Base-by-base conservation (phyloP, 1,140 invertebrate genomes). In the Drosophila rhopaloa region DNA sequence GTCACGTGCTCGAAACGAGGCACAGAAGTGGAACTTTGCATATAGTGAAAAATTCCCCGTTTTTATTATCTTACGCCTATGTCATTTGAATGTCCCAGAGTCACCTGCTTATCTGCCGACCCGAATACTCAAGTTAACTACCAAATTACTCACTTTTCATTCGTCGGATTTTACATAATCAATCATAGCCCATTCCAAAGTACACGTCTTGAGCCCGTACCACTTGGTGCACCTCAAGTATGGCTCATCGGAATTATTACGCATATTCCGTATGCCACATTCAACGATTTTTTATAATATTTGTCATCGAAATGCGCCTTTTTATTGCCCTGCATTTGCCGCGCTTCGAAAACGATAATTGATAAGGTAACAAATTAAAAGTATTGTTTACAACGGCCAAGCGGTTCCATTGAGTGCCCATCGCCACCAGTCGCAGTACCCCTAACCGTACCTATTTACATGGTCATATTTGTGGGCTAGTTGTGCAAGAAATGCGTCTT, bases 401-500 rank as follows among this genome's bases (percentile, higher is more conserved):
- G 54, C 66, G 58, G 71, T 66, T 66, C 56, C 73, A 61, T 46
- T 57, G 75, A 77, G 75, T 76, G 62, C 73, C 73, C 61, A 67
- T 76, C 74, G 73, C 56, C 74, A 38, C 38, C 62, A 60, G 55
- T 37, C 47, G 10, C 71, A 19, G 44, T 35, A 41, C 54, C 53
- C 74, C 63, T 19, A 4, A 2, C 43, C 46, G n/a, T n/a, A 19
- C 9, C 48, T 14, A 71, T 75, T 51, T 76, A 74, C 46, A 57
- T 76, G 62, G 54, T 41, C 62, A 75, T 40, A 66, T 55, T 66
- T 24, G 8, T 48, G 24, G 44, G 54, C 9, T 41, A 29, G 48
- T 88, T 86, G 82, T 83, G 83, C 67, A 88, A 86, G 83, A 82
- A 79, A 73, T 83, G 76, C 83, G 82, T 76, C 82, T 88, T 88